phyloP scores from a whole-genome alignment of 37 sponge, comb jelly and placozoan genomes.

The Eunapius fragilis region DNA sequence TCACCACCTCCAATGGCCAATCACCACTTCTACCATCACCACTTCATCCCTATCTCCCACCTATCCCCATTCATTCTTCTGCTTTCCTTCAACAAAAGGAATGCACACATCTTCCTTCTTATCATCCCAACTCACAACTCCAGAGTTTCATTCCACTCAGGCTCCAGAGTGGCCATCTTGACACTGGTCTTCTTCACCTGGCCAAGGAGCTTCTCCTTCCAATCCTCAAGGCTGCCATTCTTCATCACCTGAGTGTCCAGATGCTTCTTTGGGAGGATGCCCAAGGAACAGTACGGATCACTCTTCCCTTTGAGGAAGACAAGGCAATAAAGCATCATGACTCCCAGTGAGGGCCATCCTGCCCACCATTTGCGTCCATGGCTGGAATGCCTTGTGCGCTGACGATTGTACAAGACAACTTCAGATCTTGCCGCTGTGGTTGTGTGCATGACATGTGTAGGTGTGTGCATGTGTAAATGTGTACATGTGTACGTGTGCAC shows the following conservation, averaged over 20 bases:
- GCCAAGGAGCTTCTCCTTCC: slow-evolving; percentile 32
- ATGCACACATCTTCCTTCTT: too few species aligned
- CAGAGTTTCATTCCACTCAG: slow-evolving; percentile 57
- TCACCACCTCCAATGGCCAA: not conserved
- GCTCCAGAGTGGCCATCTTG: slow-evolving; percentile 48
- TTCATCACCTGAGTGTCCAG: not conserved
- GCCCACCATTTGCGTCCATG: slow-evolving; percentile 52
- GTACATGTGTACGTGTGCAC: not conserved
- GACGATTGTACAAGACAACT: slow-evolving; percentile 21
- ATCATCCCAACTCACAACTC: slow-evolving; percentile 39
- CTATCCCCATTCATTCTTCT: not conserved
- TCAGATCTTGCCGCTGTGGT: not conserved
- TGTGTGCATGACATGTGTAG: not conserved
- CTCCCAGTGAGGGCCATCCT: too few species aligned
- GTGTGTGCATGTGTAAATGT: not conserved
- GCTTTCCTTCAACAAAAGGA: not conserved
- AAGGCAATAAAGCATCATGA: not conserved
- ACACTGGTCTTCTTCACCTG: slow-evolving; percentile 23
- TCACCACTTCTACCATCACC: not conserved
- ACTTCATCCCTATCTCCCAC: not conserved
- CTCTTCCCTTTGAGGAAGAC: slow-evolving; percentile 35
- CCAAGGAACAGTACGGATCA: slow-evolving; percentile 63
- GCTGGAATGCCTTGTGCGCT: slow-evolving; percentile 23
- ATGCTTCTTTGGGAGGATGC: slow-evolving; percentile 11
- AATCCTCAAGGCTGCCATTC: slow-evolving; percentile 26